These are phyloP conservation scores for Crematogaster levior DNA, from an alignment of 2,888 invertebrate species.

Conservation along the genomic window DNA sequence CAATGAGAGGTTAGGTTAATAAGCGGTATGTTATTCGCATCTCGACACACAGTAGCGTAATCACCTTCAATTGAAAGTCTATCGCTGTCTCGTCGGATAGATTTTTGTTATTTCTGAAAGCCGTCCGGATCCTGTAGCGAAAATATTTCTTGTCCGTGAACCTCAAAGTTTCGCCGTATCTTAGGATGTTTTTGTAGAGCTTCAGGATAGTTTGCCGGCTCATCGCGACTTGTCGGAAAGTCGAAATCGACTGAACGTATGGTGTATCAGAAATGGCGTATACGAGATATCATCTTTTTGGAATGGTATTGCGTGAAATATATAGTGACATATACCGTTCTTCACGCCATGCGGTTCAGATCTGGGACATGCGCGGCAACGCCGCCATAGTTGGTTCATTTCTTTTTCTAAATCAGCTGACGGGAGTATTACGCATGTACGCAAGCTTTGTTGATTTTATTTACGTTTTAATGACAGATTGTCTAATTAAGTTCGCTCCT, in stretches of 20 bases:
- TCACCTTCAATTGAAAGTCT: slow-evolving; percentile 89
- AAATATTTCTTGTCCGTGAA: slow-evolving; percentile 93
- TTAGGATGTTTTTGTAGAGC: slow-evolving; percentile 92
- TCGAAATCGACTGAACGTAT: not conserved
- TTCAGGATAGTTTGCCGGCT: slow-evolving; percentile 86
- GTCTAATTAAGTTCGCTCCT: not conserved
- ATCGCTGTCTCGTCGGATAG: slow-evolving; percentile 87
- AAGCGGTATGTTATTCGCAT: not conserved
- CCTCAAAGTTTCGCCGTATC: slow-evolving; percentile 92
- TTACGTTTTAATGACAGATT: not conserved
- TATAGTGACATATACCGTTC: not conserved
- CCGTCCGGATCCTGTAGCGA: slow-evolving; percentile 89
- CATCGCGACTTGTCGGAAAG: slow-evolving; percentile 41
- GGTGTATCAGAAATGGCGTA: not conserved
- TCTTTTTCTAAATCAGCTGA: slow-evolving; percentile 7
- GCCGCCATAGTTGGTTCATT: not conserved
- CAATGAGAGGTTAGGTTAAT: slow-evolving; percentile 17
- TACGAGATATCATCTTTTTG: not conserved
- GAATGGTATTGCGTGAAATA: not conserved
- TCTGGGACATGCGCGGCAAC: not conserved
- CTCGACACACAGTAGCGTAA: slow-evolving; percentile 41
- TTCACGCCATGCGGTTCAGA: not conserved
- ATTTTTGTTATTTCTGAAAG: slow-evolving; percentile 90
- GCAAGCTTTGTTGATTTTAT: not conserved
- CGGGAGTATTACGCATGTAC: not conserved